A percentile compares a stretch with the other conserved stretches of the same genome.
Evolutionary conservation across 2,113 vertebrate genomes (phyloP).

Genomic region (Athene cunicularia): DNA sequence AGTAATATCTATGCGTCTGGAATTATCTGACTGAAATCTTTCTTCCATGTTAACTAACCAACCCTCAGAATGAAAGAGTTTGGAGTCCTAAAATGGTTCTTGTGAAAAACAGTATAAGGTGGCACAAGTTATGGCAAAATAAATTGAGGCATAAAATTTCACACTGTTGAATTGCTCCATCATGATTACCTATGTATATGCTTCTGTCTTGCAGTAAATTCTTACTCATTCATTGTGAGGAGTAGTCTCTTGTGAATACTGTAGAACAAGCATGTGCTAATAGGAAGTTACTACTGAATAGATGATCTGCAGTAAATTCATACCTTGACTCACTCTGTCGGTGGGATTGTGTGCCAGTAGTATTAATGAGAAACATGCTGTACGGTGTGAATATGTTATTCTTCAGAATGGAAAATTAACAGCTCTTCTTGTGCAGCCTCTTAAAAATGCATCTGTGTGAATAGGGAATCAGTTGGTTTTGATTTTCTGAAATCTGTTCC

Average conservation of each 20-base stretch:
- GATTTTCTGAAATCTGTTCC: slow-evolving; percentile 82
- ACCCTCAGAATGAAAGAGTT: not conserved
- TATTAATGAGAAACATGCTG: not conserved
- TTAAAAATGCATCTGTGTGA: slow-evolving; percentile 59
- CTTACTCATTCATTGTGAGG: not conserved
- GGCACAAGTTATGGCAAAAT: not conserved
- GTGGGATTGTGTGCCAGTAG: not conserved
- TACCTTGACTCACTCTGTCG: not conserved
- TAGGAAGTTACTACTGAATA: not conserved
- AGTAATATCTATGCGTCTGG: not conserved
- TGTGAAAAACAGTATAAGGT: not conserved
- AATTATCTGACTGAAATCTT: not conserved
- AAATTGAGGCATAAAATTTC: not conserved
- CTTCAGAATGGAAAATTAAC: slow-evolving; percentile 18
- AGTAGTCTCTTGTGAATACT: not conserved
- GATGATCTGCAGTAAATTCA: not conserved
- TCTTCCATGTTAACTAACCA: not conserved
- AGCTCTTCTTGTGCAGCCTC: slow-evolving; percentile 31
- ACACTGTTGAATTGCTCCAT: not conserved
- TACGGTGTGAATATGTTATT: not conserved
- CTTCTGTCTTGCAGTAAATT: not conserved
- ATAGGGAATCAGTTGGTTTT: slow-evolving; percentile 86
- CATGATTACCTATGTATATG: not conserved
- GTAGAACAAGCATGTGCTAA: not conserved
- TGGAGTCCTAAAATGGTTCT: not conserved